Conservation (phyloP, 2,113 vertebrate genomes). For the Myotis yumanensis region DNA sequence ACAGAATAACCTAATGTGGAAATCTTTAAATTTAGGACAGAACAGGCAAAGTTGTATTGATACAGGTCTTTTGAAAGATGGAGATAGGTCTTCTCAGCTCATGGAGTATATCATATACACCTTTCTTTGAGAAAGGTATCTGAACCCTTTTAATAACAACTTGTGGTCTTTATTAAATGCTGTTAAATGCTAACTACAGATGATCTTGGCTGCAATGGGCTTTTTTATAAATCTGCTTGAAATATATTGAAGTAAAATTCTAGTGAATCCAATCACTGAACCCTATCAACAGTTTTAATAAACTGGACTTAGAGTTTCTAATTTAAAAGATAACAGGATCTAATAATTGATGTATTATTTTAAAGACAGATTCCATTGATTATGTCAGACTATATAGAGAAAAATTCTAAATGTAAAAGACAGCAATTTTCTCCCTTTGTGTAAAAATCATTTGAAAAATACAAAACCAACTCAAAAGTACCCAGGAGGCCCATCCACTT, state of each 20-base stretch:
- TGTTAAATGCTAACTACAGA: background rate
- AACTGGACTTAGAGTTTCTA: background rate
- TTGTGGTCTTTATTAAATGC: background rate
- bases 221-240: background rate
- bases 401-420: constrained; percentile 20
- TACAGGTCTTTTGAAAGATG: background rate
- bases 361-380: background rate
- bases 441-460: constrained; percentile 31
- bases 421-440: background rate
- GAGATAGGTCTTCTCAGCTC: background rate
- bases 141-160: background rate
- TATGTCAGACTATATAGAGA: background rate
- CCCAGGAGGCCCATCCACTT: constrained; percentile 80
- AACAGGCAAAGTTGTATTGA: background rate
- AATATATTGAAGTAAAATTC: background rate
- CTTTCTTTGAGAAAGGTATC: background rate
- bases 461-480: constrained; percentile 50
- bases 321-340: constrained; percentile 19
- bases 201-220: background rate
- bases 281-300: background rate
- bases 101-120: background rate
- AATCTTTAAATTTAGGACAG: background rate
- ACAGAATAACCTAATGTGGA: background rate
- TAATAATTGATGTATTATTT: background rate
- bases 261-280: background rate